Percentiles rank a stretch among this genome's conserved stretches.
Evolutionary conservation across 2,113 vertebrate species (phyloP).

Genomic region (Sprattus sprattus): DNA sequence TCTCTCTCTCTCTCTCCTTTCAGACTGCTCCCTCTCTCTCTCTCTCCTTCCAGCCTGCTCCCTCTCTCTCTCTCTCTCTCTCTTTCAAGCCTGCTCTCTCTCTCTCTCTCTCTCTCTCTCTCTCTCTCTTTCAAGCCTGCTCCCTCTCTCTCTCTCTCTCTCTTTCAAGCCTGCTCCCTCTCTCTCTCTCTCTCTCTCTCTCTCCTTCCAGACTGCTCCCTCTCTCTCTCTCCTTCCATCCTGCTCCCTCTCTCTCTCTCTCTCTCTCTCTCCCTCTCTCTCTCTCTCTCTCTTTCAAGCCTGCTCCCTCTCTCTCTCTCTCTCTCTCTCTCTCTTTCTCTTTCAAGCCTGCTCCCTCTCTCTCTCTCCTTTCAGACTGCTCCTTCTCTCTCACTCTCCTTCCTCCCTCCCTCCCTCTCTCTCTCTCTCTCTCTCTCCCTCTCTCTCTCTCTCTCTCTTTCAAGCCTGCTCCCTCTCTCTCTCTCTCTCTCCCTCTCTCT

Average conservation of each 20-base stretch:
- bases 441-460: not conserved
- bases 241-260: not conserved
- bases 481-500: not conserved
- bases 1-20: not conserved
- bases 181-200: not conserved
- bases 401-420: not conserved
- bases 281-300: not conserved
- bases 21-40: not conserved
- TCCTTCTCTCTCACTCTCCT: not conserved
- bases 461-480: not conserved
- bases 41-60: not conserved
- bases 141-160: not conserved
- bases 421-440: not conserved
- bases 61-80: not conserved
- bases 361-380: conserved; percentile 39
- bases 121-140: conserved; percentile 33
- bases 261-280: not conserved
- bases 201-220: not conserved
- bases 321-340: not conserved
- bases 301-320: not conserved
- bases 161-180: not conserved
- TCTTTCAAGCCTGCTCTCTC: not conserved
- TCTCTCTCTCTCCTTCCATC: not conserved
- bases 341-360: not conserved
- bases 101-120: not conserved